phyloP scores from a whole-genome alignment of 1,140 invertebrate genomes.

The Colletes gigas region DNA sequence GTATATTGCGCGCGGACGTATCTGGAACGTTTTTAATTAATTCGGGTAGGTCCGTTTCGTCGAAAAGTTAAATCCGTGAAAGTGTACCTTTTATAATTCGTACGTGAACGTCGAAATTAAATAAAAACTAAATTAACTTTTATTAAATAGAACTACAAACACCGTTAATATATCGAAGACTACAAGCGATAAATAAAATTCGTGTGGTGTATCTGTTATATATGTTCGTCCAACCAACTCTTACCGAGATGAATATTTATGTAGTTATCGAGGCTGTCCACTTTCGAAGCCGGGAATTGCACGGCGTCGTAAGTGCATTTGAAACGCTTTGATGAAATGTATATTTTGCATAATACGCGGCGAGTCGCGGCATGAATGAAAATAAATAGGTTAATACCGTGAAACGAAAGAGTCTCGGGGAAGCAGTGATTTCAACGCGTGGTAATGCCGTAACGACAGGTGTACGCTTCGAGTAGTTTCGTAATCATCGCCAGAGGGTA shows the following conservation, averaged over 20 bases:
- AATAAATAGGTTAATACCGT: constrained; percentile 24
- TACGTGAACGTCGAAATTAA: too few relatives aligned
- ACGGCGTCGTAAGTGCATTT: neutral
- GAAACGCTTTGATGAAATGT: neutral
- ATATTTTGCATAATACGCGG: neutral
- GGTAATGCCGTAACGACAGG: constrained; percentile 34
- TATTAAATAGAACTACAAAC: too few relatives aligned
- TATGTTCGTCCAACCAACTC: neutral
- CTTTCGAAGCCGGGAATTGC: neutral
- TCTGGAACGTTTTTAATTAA: constrained; percentile 7
- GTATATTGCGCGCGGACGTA: neutral
- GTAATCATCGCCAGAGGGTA: constrained; percentile 29
- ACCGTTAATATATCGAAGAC: too few relatives aligned
- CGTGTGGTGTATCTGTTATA: too few relatives aligned
- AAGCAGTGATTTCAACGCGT: constrained; percentile 49
- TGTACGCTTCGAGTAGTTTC: constrained; percentile 38
- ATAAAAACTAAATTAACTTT: too few relatives aligned
- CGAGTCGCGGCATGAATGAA: constrained; percentile 16
- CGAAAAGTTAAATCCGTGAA: neutral
- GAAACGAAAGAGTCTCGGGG: neutral
- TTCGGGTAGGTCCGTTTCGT: neutral
- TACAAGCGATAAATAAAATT: too few relatives aligned
- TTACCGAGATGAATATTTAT: neutral
- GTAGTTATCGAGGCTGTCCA: neutral
- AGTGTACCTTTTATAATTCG: neutral